These are phyloP conservation scores for Eupithecia subumbrata DNA, from an alignment of 2,888 invertebrate species.

Conservation along the genomic window DNA sequence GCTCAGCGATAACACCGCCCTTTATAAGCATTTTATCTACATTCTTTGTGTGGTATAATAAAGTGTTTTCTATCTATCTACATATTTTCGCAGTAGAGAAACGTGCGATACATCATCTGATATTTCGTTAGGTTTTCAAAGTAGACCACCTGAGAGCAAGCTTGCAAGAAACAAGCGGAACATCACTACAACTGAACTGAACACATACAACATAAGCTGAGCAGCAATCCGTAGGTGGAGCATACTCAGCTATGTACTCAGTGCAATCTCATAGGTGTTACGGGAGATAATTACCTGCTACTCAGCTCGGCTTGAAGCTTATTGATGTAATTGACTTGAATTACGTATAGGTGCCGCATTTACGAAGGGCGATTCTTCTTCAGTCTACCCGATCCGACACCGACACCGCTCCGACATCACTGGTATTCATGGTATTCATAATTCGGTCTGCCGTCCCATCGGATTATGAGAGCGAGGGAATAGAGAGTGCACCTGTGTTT, in stretches of 20 bases:
- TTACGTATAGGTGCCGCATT: background rate
- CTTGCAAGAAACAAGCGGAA: background rate
- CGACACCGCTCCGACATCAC: background rate
- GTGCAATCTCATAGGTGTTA: constrained; percentile 2
- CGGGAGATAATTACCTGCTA: background rate
- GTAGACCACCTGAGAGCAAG: background rate
- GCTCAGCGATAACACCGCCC: too few relatives aligned
- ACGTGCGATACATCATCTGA: background rate
- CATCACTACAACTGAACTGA: background rate
- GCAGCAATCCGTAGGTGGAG: background rate
- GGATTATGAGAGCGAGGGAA: too few relatives aligned
- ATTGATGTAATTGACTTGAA: background rate
- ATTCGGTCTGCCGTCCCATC: too few relatives aligned
- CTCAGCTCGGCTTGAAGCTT: background rate
- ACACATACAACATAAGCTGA: background rate
- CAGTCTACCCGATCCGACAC: background rate
- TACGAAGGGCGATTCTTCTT: background rate
- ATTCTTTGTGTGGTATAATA: too few relatives aligned
- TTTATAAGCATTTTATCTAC: too few relatives aligned
- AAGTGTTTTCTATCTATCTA: too few relatives aligned
- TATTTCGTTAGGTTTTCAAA: background rate
- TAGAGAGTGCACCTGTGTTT: too few relatives aligned
- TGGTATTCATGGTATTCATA: background rate
- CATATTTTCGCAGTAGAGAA: too few relatives aligned
- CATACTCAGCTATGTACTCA: background rate